Evolutionary conservation across 2,797 vertebrate genomes (phyloP).

Genomic region (Cossypha caffra): DNA sequence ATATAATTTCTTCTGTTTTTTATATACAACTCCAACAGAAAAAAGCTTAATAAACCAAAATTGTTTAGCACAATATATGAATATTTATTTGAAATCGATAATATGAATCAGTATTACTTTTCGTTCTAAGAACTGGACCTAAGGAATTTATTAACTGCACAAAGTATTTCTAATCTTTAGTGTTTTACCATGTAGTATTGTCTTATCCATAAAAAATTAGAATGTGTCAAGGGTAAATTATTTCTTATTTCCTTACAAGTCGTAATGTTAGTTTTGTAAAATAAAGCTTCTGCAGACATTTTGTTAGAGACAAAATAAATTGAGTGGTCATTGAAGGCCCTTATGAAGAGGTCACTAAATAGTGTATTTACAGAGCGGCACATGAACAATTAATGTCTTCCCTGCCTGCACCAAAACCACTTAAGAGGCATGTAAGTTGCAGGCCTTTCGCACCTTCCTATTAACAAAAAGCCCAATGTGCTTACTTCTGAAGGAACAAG

Average conservation of each 20-base stretch:
- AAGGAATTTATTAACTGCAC: not conserved
- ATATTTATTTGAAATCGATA: constrained; percentile 1
- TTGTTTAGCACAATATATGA: not conserved
- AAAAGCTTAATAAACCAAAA: not conserved
- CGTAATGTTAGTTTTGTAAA: not conserved
- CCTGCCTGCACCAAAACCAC: not conserved
- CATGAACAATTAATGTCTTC: not conserved
- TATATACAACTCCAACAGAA: not conserved
- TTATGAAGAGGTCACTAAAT: not conserved
- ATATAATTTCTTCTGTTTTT: not conserved
- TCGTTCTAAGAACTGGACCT: not conserved
- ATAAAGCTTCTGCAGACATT: not conserved
- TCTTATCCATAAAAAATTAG: not conserved
- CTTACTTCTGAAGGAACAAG: not conserved
- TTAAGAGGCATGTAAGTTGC: not conserved
- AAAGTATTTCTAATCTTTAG: not conserved
- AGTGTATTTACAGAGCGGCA: not conserved
- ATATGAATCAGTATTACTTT: not conserved
- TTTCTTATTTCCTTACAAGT: not conserved
- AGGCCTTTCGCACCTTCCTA: not conserved
- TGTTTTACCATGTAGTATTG: not conserved
- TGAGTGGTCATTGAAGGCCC: not conserved
- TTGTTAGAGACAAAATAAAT: not conserved
- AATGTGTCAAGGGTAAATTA: not conserved
- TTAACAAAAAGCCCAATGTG: not conserved